Evolutionary conservation across 2,888 invertebrate genomes (phyloP).

Genomic region (Sinohyriopsis cumingii): DNA sequence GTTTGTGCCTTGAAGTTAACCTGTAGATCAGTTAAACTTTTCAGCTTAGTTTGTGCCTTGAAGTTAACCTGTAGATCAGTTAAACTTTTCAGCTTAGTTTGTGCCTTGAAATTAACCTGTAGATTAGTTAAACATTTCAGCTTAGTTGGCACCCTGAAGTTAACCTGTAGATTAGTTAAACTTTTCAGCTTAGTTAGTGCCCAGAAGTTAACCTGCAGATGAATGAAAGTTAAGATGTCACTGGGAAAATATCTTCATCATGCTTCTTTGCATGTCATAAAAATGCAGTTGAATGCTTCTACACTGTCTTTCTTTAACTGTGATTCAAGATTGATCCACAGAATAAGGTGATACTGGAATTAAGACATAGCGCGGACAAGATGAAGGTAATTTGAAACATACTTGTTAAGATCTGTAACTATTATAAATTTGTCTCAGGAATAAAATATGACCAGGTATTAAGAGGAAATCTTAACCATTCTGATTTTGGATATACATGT

Average conservation of each 20-base stretch:
- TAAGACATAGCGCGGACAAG: slow-evolving; percentile 76
- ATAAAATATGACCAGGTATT: neutral
- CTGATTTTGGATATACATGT: too few species aligned
- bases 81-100: too few species aligned
- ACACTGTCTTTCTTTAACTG: slow-evolving; percentile 13
- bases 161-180: too few species aligned
- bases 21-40: too few species aligned
- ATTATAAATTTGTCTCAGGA: neutral
- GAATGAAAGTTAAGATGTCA: neutral
- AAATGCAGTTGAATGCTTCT: neutral
- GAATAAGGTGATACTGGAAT: slow-evolving; percentile 76
- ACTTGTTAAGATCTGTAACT: neutral
- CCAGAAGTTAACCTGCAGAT: neutral
- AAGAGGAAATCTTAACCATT: too few species aligned
- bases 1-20: too few species aligned
- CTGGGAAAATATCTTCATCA: neutral
- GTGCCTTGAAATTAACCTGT: too few species aligned
- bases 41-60: too few species aligned
- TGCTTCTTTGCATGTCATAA: neutral
- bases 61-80: too few species aligned
- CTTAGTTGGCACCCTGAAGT: too few species aligned
- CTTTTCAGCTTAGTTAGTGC: too few species aligned
- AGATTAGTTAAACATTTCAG: too few species aligned
- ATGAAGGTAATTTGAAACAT: slow-evolving; percentile 70
- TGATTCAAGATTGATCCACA: slow-evolving; percentile 72